Percentiles rank a stretch among this genome's conserved stretches.
Conservation (phyloP, 2,113 vertebrate species). For the Urocitellus parryii region DNA sequence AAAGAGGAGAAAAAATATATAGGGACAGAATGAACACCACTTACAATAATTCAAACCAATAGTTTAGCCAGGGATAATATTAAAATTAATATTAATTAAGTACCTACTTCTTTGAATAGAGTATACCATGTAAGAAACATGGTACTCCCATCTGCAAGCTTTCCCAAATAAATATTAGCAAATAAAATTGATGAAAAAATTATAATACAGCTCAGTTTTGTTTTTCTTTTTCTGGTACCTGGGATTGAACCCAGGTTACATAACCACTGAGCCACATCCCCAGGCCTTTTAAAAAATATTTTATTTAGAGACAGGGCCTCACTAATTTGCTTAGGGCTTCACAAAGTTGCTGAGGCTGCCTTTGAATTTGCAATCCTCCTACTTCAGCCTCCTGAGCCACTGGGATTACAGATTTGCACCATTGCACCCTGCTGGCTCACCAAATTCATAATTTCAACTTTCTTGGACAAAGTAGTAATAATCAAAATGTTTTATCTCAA, state of each 20-base stretch:
- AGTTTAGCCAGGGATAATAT: not conserved
- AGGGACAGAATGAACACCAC: not conserved
- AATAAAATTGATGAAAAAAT: constrained; percentile 4
- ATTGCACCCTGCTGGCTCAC: not conserved
- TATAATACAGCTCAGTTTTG: not conserved
- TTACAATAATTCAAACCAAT: not conserved
- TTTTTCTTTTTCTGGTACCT: too few species aligned
- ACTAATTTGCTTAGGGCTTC: too few species aligned
- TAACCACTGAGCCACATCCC: too few species aligned
- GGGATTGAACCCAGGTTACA: too few species aligned
- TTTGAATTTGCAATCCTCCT: too few species aligned
- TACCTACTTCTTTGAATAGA: not conserved
- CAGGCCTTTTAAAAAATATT: too few species aligned
- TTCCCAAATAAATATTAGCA: not conserved
- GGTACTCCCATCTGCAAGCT: not conserved
- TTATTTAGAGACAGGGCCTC: too few species aligned
- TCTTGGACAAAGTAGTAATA: not conserved
- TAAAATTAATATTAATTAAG: constrained; percentile 18
- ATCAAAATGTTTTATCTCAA: not conserved
- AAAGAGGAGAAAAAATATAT: not conserved
- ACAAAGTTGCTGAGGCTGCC: too few species aligned
- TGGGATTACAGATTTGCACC: too few species aligned
- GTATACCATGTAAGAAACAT: not conserved
- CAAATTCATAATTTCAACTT: not conserved
- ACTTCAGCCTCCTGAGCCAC: too few species aligned